Conservation (phyloP, 2,888 invertebrate genomes). For the Microplitis manilae region DNA sequence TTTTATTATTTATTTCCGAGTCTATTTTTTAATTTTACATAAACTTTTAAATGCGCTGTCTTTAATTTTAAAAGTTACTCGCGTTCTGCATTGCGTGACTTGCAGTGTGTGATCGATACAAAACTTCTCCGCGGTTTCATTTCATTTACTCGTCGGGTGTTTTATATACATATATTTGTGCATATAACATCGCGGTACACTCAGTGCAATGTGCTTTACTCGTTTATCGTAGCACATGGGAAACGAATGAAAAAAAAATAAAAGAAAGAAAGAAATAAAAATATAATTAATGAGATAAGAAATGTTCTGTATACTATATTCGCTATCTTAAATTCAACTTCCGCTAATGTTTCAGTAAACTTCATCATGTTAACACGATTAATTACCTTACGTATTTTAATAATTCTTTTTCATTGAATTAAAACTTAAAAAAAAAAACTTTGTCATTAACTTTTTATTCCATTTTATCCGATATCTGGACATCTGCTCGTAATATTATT, state of each 20-base stretch:
- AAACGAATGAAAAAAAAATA: background rate
- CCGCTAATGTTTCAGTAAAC: background rate
- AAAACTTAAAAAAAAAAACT: too few species aligned
- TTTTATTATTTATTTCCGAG: background rate
- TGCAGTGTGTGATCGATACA: background rate
- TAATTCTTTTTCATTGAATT: background rate
- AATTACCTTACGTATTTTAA: background rate
- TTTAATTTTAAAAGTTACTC: background rate
- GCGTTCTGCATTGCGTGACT: background rate
- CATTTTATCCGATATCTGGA: constrained; percentile 44
- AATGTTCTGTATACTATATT: background rate
- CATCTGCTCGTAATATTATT: background rate
- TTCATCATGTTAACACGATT: constrained; percentile 1
- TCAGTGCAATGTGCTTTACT: background rate
- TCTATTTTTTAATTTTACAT: background rate
- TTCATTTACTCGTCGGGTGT: background rate
- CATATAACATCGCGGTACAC: background rate
- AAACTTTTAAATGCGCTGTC: background rate
- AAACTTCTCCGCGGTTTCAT: background rate
- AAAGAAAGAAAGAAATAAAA: background rate
- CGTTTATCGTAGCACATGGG: background rate
- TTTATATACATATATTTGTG: background rate
- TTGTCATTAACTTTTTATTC: constrained; percentile 4
- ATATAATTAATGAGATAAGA: background rate
- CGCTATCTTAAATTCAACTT: constrained; percentile 1